These are phyloP conservation scores for Serripes groenlandicus DNA, from an alignment of 2,888 invertebrate genomes.

Conservation along the genomic window DNA sequence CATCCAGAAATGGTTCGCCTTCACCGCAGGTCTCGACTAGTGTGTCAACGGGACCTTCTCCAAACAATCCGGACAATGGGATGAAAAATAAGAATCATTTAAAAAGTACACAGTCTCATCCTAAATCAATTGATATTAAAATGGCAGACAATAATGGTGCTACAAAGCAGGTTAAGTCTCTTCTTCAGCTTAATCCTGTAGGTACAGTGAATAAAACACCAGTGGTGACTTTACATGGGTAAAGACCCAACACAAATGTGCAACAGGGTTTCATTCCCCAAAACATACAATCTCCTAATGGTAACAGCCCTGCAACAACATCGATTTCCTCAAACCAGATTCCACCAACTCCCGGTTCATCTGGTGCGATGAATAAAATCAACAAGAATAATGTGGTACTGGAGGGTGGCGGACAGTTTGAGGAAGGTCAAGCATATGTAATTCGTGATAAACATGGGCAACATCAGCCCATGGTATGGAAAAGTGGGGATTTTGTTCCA, in stretches of 20 bases:
- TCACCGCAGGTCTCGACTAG: slow-evolving; percentile 9
- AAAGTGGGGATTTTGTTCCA: slow-evolving; percentile 42
- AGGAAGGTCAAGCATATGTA: slow-evolving; percentile 65
- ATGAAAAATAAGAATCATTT: not conserved
- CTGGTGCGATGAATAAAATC: not conserved
- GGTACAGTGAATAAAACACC: not conserved
- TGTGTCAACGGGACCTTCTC: not conserved
- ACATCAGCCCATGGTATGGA: slow-evolving; percentile 57
- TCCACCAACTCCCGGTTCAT: not conserved
- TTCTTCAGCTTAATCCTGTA: not conserved
- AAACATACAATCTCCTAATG: not conserved
- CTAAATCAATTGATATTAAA: slow-evolving; percentile 31
- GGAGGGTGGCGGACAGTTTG: slow-evolving; percentile 67
- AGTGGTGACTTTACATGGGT: slow-evolving; percentile 25
- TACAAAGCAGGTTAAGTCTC: slow-evolving; percentile 12
- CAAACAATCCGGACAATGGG: not conserved
- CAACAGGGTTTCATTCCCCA: not conserved
- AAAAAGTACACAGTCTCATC: slow-evolving; percentile 14
- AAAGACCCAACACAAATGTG: slow-evolving; percentile 20
- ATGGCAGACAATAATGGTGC: slow-evolving; percentile 37
- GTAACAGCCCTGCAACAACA: slow-evolving; percentile 27
- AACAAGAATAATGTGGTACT: slow-evolving; percentile 56
- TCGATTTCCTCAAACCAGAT: slow-evolving; percentile 37
- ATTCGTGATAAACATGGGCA: slow-evolving; percentile 55
- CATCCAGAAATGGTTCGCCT: not conserved